Conservation (phyloP, 2,888 invertebrate genomes). For the Ditula angustiorana region DNA sequence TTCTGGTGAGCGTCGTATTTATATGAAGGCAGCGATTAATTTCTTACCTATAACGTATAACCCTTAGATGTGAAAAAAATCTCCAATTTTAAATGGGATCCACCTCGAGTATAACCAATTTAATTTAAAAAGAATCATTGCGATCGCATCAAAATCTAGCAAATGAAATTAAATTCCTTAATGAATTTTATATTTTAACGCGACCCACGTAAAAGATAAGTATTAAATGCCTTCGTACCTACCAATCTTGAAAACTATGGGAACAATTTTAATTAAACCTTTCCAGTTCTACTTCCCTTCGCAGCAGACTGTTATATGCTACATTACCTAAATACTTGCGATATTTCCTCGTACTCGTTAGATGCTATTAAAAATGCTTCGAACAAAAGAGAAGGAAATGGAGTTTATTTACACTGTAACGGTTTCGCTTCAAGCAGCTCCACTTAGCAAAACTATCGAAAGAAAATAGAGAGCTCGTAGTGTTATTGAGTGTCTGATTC, state of each 20-base stretch:
- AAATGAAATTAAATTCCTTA: background rate
- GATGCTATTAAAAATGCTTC: slow-evolving; percentile 24
- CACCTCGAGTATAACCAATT: too few species aligned
- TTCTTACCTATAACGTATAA: too few species aligned
- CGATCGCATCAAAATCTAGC: background rate
- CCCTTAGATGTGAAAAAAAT: too few species aligned
- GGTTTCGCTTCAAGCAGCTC: slow-evolving; percentile 12
- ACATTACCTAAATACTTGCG: slow-evolving; percentile 22
- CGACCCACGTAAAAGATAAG: background rate
- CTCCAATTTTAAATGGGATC: too few species aligned
- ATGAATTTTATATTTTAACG: background rate
- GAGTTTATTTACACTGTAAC: slow-evolving; percentile 24
- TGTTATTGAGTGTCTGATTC: slow-evolving; percentile 18
- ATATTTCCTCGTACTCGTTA: slow-evolving; percentile 16
- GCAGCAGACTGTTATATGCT: slow-evolving; percentile 19
- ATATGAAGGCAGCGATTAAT: too few species aligned
- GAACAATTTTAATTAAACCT: slow-evolving; percentile 40
- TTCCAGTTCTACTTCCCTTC: slow-evolving; percentile 22
- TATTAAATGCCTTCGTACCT: background rate
- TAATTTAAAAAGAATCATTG: too few species aligned
- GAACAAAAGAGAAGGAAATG: slow-evolving; percentile 19
- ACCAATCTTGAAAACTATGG: slow-evolving; percentile 26
- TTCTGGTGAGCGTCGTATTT: too few species aligned
- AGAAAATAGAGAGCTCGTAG: slow-evolving; percentile 24
- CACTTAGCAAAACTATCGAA: slow-evolving; percentile 23